A percentile compares a stretch with the other conserved stretches of the same genome.
These are phyloP conservation scores for Lamellibrachia luymesi DNA, from an alignment of 1,140 invertebrate species.

Conservation along the genomic window DNA sequence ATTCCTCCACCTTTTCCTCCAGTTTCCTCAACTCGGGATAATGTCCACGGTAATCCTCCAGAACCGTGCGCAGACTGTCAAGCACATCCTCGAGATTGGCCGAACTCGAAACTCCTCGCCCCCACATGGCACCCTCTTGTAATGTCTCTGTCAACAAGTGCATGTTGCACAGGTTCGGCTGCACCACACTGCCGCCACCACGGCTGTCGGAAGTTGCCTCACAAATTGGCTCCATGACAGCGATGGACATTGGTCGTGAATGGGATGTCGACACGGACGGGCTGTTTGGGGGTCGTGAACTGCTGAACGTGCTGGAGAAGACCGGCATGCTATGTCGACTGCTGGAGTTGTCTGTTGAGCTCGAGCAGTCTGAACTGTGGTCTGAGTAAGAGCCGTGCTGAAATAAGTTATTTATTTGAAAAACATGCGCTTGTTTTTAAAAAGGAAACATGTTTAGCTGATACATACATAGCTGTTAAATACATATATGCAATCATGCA, in stretches of 20 bases:
- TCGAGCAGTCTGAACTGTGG: not conserved
- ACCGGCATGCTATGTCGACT: conserved; percentile 9
- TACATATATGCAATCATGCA: too few relatives aligned
- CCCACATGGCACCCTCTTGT: conserved; percentile 30
- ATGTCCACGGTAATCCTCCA: conserved; percentile 61
- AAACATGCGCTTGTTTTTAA: not conserved
- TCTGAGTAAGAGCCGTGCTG: not conserved
- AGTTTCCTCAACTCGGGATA: conserved; percentile 57
- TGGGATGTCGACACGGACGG: not conserved
- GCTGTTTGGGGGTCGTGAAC: not conserved
- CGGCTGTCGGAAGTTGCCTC: conserved; percentile 17
- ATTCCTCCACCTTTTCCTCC: conserved; percentile 52
- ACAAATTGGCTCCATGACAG: conserved; percentile 17
- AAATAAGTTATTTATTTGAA: not conserved
- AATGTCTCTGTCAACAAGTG: conserved; percentile 15
- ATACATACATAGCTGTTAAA: not conserved
- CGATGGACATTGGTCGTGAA: not conserved
- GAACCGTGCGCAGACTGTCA: conserved; percentile 42
- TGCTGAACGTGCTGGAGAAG: not conserved
- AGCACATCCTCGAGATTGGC: conserved; percentile 47
- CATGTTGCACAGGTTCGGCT: conserved; percentile 31
- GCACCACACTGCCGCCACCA: conserved; percentile 13
- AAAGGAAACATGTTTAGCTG: not conserved
- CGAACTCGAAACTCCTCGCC: not conserved
- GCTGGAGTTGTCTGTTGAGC: not conserved